phyloP scores from a whole-genome alignment of 2,888 invertebrate species.

The Euclidia mi region DNA sequence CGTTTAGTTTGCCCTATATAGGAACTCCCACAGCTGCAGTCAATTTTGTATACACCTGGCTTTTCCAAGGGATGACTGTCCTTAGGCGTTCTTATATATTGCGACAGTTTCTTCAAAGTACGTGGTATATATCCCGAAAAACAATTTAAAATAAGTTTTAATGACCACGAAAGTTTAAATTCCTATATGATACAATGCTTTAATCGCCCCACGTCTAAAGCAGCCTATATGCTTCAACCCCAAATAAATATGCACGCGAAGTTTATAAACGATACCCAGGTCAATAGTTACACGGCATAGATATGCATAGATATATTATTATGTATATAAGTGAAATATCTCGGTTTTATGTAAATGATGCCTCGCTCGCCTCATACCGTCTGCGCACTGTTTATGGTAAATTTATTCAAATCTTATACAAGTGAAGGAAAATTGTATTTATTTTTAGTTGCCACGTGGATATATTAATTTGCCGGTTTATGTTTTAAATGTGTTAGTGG shows the following conservation, averaged over 20 bases:
- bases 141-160: no score
- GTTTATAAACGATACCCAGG: conserved; percentile 35
- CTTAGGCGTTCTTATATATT: no score
- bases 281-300: conserved; percentile 33
- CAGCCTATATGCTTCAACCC: no score
- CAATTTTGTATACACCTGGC: no score
- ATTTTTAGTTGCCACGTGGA: conserved; percentile 36
- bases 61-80: no score
- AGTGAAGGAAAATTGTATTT: conserved; percentile 27
- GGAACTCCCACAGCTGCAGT: no score
- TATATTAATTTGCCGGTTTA: conserved; percentile 21
- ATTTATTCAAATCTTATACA: conserved; percentile 48
- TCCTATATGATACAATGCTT: no score
- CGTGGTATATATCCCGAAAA: no score
- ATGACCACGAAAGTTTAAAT: no score
- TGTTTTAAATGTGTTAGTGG: neutral
- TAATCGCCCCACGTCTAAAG: no score
- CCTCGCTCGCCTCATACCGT: conserved; percentile 29
- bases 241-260: conserved; percentile 13
- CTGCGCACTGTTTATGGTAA: conserved; percentile 41
- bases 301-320: conserved; percentile 29
- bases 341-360: conserved; percentile 42
- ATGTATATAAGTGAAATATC: conserved; percentile 43
- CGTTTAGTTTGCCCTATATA: no score
- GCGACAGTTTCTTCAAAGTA: no score